These are phyloP conservation scores for Chrysolophus pictus DNA, from an alignment of 2,797 vertebrate genomes.

Conservation along the genomic window DNA sequence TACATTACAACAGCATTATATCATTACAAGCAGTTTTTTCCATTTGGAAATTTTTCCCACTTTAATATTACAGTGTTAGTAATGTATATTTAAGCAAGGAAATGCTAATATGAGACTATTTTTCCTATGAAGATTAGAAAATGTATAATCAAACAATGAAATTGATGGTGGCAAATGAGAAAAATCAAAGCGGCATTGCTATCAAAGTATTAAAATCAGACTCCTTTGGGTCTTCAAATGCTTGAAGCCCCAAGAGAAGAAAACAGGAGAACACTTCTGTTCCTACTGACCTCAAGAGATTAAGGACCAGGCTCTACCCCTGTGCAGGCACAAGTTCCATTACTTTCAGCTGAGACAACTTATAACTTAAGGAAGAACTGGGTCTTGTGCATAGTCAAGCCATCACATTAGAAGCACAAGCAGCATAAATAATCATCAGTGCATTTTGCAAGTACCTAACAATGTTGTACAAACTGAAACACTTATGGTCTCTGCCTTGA, in stretches of 20 bases:
- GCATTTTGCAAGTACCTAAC: neutral
- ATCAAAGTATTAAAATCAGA: neutral
- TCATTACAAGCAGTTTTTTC: neutral
- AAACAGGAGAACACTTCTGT: neutral
- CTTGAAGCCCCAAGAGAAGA: neutral
- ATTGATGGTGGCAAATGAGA: neutral
- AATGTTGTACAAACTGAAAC: neutral
- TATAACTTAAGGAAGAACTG: neutral
- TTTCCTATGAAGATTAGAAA: neutral
- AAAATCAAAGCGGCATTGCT: neutral
- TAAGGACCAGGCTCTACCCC: neutral
- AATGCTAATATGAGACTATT: neutral
- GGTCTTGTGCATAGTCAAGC: neutral
- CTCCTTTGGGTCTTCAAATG: neutral
- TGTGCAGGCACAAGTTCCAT: neutral
- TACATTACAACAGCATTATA: neutral
- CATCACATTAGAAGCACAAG: neutral
- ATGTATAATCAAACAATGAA: neutral
- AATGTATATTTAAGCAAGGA: conserved; percentile 6
- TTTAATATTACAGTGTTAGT: neutral
- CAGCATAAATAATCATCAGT: neutral
- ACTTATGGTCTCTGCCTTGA: neutral
- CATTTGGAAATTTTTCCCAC: neutral
- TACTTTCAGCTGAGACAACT: neutral
- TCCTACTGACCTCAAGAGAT: neutral